These are phyloP conservation scores for Octonoba sinensis DNA, from an alignment of 2,888 invertebrate species.

Conservation along the genomic window DNA sequence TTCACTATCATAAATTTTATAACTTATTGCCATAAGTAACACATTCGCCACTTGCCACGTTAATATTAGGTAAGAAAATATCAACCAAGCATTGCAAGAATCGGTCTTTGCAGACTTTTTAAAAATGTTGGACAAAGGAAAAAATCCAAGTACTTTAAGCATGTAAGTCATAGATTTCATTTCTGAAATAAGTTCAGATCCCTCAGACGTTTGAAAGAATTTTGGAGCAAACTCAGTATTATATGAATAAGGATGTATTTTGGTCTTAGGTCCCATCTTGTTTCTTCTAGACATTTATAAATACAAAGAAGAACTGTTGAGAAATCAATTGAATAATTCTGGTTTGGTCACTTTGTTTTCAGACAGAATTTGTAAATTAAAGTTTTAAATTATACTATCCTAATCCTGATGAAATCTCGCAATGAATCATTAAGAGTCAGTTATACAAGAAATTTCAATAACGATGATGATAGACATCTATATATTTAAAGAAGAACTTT, in stretches of 20 bases:
- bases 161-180: neutral
- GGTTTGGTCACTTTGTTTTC: too few species aligned
- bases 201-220: too few species aligned
- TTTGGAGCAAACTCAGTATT: too few species aligned
- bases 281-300: neutral
- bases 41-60: neutral
- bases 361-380: too few species aligned
- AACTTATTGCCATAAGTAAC: neutral
- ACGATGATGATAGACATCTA: too few species aligned
- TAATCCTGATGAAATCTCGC: too few species aligned
- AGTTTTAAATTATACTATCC: too few species aligned
- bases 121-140: neutral
- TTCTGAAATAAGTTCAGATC: neutral
- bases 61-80: neutral
- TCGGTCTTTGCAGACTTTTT: neutral
- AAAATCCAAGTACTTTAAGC: constrained; percentile 12
- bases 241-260: neutral
- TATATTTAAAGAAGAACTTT: too few species aligned
- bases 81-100: constrained; percentile 1
- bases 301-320: neutral
- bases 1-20: constrained; percentile 3
- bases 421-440: too few species aligned
- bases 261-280: neutral
- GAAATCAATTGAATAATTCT: too few species aligned
- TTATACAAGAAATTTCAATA: too few species aligned